These are phyloP conservation scores for Protophormia terraenovae DNA, from an alignment of 2,888 invertebrate species.

Conservation along the genomic window DNA sequence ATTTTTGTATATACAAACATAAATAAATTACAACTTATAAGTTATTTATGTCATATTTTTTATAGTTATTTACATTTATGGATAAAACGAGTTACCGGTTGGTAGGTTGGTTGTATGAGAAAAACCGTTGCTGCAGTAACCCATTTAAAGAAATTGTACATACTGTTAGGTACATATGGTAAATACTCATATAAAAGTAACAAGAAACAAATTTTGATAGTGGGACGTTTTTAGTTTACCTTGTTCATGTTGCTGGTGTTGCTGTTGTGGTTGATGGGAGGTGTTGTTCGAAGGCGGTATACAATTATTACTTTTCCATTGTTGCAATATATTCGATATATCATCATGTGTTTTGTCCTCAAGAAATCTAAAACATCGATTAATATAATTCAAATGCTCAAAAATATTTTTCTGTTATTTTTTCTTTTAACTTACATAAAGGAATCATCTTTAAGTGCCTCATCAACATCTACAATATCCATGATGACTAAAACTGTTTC, in stretches of 20 bases:
- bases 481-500: slow-evolving; percentile 69
- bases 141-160: slow-evolving; percentile 34
- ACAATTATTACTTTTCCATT: slow-evolving; percentile 80
- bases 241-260: slow-evolving; percentile 74
- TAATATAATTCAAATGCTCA: slow-evolving; percentile 25
- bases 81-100: slow-evolving; percentile 48
- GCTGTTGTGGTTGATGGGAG: slow-evolving; percentile 67
- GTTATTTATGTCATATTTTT: slow-evolving; percentile 33
- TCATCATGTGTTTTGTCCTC: slow-evolving; percentile 81
- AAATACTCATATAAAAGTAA: background rate
- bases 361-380: slow-evolving; percentile 75
- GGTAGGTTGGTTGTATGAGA: slow-evolving; percentile 2
- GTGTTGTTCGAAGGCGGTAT: slow-evolving; percentile 59
- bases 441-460: slow-evolving; percentile 81
- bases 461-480: slow-evolving; percentile 81
- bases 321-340: slow-evolving; percentile 80
- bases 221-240: slow-evolving; percentile 71
- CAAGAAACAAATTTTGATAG: slow-evolving; percentile 10
- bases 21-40: background rate
- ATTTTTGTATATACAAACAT: background rate
- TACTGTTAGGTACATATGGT: slow-evolving; percentile 4
- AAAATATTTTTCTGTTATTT: background rate
- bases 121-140: slow-evolving; percentile 53
- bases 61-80: slow-evolving; percentile 34
- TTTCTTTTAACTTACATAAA: slow-evolving; percentile 79